These are phyloP conservation scores for Gavia stellata DNA, from an alignment of 2,113 vertebrate species.

Conservation along the genomic window DNA sequence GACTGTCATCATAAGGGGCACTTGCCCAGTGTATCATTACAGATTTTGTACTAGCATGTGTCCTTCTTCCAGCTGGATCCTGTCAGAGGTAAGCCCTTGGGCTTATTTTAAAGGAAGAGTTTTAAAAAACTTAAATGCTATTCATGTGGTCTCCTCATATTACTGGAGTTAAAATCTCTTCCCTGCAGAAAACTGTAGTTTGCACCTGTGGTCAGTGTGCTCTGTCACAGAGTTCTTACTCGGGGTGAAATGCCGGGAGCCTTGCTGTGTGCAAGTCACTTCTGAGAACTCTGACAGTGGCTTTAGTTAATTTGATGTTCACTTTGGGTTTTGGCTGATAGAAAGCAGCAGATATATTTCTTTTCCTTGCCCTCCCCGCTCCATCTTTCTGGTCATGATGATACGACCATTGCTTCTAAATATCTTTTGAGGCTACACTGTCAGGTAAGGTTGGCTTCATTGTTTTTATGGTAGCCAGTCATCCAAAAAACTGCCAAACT, in stretches of 20 bases:
- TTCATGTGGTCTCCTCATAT: not conserved
- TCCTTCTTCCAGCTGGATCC: not conserved
- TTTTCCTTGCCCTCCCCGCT: not conserved
- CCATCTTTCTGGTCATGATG: not conserved
- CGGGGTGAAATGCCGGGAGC: fast-evolving
- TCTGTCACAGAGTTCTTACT: not conserved
- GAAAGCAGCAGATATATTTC: not conserved
- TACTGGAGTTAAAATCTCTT: not conserved
- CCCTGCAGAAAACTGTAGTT: not conserved
- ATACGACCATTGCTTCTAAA: not conserved
- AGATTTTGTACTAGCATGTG: not conserved
- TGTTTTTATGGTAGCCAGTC: not conserved
- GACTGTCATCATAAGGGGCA: not conserved
- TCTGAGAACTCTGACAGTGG: not conserved
- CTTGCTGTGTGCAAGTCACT: not conserved
- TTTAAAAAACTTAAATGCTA: not conserved
- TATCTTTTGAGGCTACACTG: not conserved
- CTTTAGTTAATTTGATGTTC: not conserved
- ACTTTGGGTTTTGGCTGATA: not conserved
- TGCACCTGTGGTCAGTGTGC: not conserved
- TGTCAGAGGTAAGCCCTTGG: not conserved
- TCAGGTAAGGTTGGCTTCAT: not conserved
- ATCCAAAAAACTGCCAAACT: not conserved
- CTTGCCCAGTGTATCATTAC: not conserved
- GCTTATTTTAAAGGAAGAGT: not conserved